phyloP scores from a whole-genome alignment of 2,113 vertebrate genomes.

The Dipodomys merriami region DNA sequence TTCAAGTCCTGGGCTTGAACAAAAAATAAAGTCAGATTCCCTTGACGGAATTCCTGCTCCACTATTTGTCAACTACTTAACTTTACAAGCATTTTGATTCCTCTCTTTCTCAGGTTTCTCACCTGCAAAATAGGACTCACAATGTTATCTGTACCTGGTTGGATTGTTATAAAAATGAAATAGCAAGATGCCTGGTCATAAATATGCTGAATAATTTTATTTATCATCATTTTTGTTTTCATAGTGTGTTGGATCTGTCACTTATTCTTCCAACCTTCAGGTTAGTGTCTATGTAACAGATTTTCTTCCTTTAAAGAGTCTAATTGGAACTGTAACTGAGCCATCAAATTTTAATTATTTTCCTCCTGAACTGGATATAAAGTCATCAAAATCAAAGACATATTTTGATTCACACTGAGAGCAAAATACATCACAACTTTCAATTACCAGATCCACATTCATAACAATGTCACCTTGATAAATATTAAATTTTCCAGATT shows the following conservation, averaged over 20 bases:
- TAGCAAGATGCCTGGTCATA: not conserved
- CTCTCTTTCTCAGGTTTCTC: not conserved
- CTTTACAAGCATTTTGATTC: not conserved
- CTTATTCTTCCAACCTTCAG: slow-evolving; percentile 5
- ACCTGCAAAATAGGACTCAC: not conserved
- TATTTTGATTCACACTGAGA: slow-evolving; percentile 30
- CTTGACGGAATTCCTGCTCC: not conserved
- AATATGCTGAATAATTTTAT: not conserved
- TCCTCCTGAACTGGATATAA: not conserved
- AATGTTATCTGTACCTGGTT: not conserved
- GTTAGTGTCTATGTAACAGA: not conserved
- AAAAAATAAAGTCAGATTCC: not conserved
- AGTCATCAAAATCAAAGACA: slow-evolving; percentile 37
- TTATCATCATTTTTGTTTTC: not conserved
- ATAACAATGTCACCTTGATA: slow-evolving; percentile 37
- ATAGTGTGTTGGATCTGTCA: not conserved
- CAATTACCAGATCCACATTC: not conserved
- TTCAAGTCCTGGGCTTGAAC: too few species aligned
- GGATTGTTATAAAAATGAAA: not conserved
- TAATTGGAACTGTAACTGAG: not conserved
- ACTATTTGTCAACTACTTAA: not conserved
- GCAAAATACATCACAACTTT: slow-evolving; percentile 37
- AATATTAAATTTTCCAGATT: slow-evolving; percentile 39
- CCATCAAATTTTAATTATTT: not conserved
- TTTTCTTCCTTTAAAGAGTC: slow-evolving; percentile 2